A percentile compares a stretch with the other conserved stretches of the same genome.
phyloP scores from a whole-genome alignment of 2,888 invertebrate species.

The Cantharis lateralis region DNA sequence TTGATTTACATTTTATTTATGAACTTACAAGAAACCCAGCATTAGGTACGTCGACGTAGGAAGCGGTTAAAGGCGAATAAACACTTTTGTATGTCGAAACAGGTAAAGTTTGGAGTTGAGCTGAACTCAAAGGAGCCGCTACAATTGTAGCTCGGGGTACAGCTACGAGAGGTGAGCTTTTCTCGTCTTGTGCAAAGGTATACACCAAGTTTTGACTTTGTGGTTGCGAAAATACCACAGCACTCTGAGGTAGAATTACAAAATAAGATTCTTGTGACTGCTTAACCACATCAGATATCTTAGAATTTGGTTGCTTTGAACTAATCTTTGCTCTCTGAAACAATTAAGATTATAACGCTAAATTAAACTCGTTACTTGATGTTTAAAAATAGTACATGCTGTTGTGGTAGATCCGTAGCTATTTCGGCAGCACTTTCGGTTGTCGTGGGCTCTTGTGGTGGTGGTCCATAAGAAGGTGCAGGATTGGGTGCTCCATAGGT shows the following conservation, averaged over 20 bases:
- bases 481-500: constrained; percentile 42
- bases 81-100: constrained; percentile 21
- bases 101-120: constrained; percentile 33
- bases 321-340: constrained; percentile 43
- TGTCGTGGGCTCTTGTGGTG: constrained; percentile 46
- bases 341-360: constrained; percentile 20
- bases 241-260: constrained; percentile 25
- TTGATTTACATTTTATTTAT: neutral
- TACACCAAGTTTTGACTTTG: constrained; percentile 46
- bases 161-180: constrained; percentile 35
- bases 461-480: constrained; percentile 44
- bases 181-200: constrained; percentile 32
- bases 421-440: constrained; percentile 27
- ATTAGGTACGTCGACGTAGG: constrained; percentile 4
- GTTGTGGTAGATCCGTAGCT: constrained; percentile 23
- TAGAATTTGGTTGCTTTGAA: neutral
- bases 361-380: constrained; percentile 19
- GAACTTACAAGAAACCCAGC: constrained; percentile 1
- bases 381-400: constrained; percentile 5
- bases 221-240: constrained; percentile 29
- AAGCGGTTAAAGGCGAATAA: constrained; percentile 17
- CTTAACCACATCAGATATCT: constrained; percentile 6
- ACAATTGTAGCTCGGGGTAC: constrained; percentile 28
- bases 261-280: constrained; percentile 18
- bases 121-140: constrained; percentile 27